Conservation (phyloP, 2,113 vertebrate species). For the Oreamnos americanus region DNA sequence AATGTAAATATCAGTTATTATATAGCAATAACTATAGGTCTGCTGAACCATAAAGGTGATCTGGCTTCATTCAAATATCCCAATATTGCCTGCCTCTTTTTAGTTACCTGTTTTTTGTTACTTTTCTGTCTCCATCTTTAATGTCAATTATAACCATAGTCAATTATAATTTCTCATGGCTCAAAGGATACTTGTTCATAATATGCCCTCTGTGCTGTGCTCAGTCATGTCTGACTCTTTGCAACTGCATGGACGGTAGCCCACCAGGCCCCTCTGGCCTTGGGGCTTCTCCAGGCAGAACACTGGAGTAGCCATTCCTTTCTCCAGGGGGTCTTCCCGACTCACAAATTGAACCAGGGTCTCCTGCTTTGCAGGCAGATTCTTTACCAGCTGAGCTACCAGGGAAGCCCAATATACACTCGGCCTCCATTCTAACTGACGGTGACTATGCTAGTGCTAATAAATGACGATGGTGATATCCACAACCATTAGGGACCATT, state of each 20-base stretch:
- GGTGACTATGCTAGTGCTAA: neutral
- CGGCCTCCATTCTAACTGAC: neutral
- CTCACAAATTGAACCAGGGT: neutral
- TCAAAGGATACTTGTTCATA: neutral
- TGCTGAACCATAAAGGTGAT: neutral
- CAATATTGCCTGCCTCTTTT: neutral
- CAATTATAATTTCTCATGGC: neutral
- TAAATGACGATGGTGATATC: neutral
- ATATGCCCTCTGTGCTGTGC: neutral
- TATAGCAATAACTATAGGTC: neutral
- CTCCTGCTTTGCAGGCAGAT: neutral
- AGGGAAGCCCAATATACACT: neutral
- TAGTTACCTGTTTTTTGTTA: neutral
- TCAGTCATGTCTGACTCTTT: neutral
- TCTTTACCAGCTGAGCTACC: neutral
- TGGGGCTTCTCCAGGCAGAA: neutral
- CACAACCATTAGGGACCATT: neutral
- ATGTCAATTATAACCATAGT: neutral
- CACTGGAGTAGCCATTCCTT: neutral
- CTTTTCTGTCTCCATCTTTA: neutral
- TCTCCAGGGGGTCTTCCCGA: neutral
- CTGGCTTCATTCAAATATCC: slow-evolving; percentile 15
- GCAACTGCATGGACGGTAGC: neutral
- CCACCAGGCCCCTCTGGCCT: neutral
- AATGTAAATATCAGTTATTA: neutral